phyloP scores from a whole-genome alignment of 2,113 vertebrate genomes.

The Paramormyrops kingsleyae region DNA sequence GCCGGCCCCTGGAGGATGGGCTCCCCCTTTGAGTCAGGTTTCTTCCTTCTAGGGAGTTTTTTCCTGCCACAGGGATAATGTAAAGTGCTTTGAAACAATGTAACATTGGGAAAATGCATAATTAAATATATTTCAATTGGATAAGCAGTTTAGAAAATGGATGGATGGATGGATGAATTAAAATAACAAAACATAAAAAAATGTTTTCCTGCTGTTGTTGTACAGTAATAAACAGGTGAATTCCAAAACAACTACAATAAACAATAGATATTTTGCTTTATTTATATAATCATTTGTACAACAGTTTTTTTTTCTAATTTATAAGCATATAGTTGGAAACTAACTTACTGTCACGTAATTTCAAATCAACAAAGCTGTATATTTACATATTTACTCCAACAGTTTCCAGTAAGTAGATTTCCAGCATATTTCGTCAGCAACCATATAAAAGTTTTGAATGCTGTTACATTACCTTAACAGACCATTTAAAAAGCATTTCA shows the following conservation, averaged over 20 bases:
- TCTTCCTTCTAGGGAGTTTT: neutral
- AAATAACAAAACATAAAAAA: neutral
- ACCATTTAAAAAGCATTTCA: neutral
- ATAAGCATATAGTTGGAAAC: neutral
- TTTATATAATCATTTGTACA: constrained; percentile 3
- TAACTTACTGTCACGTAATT: neutral
- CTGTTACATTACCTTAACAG: neutral
- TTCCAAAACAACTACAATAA: neutral
- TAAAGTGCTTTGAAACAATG: neutral
- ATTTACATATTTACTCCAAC: neutral
- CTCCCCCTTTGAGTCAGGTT: neutral
- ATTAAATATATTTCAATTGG: neutral
- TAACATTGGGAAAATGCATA: neutral
- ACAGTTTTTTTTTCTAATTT: neutral
- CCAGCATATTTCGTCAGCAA: neutral
- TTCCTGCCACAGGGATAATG: too few relatives aligned
- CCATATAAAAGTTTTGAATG: neutral
- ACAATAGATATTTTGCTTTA: neutral
- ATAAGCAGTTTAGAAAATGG: too few relatives aligned
- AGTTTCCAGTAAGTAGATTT: neutral
- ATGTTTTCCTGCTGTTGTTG: neutral
- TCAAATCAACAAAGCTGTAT: neutral
- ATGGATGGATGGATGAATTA: neutral
- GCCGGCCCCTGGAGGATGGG: too few relatives aligned
- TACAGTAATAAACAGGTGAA: neutral